Conservation (phyloP, 64 coral and sea anemone species). For the Montipora efflorescens region DNA sequence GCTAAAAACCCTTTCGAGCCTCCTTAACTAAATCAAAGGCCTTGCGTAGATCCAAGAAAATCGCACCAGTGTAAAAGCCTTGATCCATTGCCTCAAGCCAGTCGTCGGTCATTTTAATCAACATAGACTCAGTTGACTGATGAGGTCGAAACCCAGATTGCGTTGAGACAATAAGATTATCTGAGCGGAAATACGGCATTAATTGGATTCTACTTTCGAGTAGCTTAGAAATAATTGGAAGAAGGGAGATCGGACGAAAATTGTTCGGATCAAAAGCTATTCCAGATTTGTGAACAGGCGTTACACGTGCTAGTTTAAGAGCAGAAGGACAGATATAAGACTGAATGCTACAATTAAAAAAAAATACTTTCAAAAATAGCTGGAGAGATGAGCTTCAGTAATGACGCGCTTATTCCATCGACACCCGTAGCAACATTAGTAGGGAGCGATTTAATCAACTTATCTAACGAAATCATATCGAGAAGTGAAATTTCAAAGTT, state of each 20-base stretch:
- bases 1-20: no score
- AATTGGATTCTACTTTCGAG: no score
- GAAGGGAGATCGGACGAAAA: not conserved
- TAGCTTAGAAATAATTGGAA: no score
- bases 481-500: not conserved
- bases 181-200: no score
- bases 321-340: slow-evolving; percentile 11
- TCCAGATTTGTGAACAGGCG: slow-evolving; percentile 22
- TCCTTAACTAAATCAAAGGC: no score
- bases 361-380: not conserved
- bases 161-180: no score
- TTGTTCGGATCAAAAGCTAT: not conserved
- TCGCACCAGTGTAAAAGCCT: no score
- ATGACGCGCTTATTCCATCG: slow-evolving; percentile 3
- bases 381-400: not conserved
- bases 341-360: slow-evolving; percentile 42
- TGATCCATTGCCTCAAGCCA: no score
- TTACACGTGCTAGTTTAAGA: slow-evolving; percentile 45
- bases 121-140: no score
- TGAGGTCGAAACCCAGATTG: no score
- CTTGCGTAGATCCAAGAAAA: no score
- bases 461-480: not conserved
- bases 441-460: not conserved
- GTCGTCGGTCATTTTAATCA: no score
- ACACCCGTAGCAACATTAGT: slow-evolving; percentile 26